These are phyloP conservation scores for Leptatherina wallacei DNA, from an alignment of 2,797 vertebrate genomes.

Conservation along the genomic window DNA sequence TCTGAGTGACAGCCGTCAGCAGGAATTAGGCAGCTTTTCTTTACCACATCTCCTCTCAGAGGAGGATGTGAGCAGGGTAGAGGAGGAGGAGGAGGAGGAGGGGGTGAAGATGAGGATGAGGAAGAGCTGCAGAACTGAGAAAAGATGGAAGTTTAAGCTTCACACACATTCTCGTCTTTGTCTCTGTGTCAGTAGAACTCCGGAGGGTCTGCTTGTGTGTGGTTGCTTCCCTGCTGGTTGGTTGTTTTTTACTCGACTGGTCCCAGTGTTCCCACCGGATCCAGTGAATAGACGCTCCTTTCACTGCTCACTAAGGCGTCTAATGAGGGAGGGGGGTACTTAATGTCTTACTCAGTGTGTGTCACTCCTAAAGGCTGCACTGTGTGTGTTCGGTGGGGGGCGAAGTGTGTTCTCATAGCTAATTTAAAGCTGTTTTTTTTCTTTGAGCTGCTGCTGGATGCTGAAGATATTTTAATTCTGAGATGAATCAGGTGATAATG, in stretches of 20 bases:
- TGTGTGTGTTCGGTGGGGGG: slow-evolving; percentile 11
- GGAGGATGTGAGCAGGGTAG: neutral
- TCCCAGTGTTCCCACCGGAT: slow-evolving; percentile 62
- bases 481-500: no score
- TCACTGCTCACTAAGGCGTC: slow-evolving; percentile 51
- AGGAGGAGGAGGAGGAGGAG: slow-evolving; percentile 21
- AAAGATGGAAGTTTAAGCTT: slow-evolving; percentile 40
- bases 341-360: slow-evolving; percentile 34
- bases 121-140: slow-evolving; percentile 24
- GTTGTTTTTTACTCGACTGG: slow-evolving; percentile 53
- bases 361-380: slow-evolving; percentile 22
- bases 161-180: slow-evolving; percentile 51
- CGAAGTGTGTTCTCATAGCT: neutral
- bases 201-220: slow-evolving; percentile 25
- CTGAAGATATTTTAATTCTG: no score
- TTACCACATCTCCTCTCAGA: slow-evolving; percentile 12
- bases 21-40: slow-evolving; percentile 37
- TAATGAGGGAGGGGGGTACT: slow-evolving; percentile 70
- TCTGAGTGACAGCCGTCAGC: slow-evolving; percentile 56
- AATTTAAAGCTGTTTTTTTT: neutral
- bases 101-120: slow-evolving; percentile 10
- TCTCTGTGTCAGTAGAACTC: slow-evolving; percentile 21
- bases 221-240: slow-evolving; percentile 15
- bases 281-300: slow-evolving; percentile 63
- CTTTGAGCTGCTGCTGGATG: neutral